phyloP scores from a whole-genome alignment of 2,888 invertebrate genomes.

The Melipona beecheii region DNA sequence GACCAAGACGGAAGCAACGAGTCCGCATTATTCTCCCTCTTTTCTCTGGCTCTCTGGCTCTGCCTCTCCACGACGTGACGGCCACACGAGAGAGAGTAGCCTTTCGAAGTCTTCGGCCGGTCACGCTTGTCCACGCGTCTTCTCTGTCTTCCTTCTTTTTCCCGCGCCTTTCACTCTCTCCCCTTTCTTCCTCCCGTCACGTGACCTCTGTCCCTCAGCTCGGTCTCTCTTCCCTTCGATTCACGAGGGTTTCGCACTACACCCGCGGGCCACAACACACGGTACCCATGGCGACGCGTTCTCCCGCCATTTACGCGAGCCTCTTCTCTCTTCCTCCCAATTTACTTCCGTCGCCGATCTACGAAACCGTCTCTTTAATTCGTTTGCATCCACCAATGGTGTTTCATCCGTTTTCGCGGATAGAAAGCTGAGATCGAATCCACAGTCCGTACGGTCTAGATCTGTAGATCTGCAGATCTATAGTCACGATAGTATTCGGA shows the following conservation, averaged over 20 bases:
- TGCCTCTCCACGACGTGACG: constrained; percentile 8
- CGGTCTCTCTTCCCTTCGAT: constrained; percentile 22
- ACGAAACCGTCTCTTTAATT: background rate
- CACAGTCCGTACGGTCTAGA: too few species aligned
- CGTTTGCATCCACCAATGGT: constrained; percentile 19
- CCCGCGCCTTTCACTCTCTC: constrained; percentile 27
- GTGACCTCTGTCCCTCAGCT: background rate
- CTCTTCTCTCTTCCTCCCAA: background rate
- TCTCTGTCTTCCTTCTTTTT: constrained; percentile 35
- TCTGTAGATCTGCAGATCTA: too few species aligned
- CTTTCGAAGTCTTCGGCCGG: constrained; percentile 41
- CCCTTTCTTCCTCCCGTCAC: constrained; percentile 1
- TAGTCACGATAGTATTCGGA: too few species aligned
- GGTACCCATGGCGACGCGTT: constrained; percentile 73
- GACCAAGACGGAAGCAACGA: constrained; percentile 67
- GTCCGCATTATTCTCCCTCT: constrained; percentile 71
- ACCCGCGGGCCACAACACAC: constrained; percentile 73
- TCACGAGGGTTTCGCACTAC: constrained; percentile 64
- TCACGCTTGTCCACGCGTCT: constrained; percentile 51
- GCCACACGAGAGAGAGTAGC: constrained; percentile 46
- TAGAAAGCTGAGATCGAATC: too few species aligned
- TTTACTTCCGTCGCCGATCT: constrained; percentile 7
- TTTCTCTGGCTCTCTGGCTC: background rate
- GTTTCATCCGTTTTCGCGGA: too few species aligned
- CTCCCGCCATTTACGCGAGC: constrained; percentile 42